A percentile compares a stretch with the other conserved stretches of the same genome.
These are phyloP conservation scores for Leptodactylus fallax DNA, from an alignment of 2,797 vertebrate species.

Conservation along the genomic window DNA sequence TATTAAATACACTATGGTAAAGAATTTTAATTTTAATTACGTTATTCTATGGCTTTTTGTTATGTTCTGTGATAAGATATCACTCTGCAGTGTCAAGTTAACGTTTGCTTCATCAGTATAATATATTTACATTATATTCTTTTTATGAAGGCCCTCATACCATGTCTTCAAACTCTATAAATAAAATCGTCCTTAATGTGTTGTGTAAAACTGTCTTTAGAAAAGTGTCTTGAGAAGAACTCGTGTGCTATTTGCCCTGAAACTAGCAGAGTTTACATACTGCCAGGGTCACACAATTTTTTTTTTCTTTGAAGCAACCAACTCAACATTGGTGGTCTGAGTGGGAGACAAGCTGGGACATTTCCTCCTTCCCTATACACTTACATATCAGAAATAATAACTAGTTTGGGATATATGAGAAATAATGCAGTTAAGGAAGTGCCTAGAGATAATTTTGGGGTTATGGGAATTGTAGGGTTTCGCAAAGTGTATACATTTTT, in stretches of 20 bases:
- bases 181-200: neutral
- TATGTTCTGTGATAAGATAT: too few species aligned
- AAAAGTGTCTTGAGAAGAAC: neutral
- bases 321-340: constrained; percentile 24
- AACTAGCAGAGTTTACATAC: neutral
- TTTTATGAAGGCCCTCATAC: neutral
- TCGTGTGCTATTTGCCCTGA: neutral
- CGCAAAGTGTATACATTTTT: neutral
- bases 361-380: neutral
- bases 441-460: neutral
- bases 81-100: too few species aligned
- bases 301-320: neutral
- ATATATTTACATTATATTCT: too few species aligned
- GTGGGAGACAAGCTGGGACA: neutral
- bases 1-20: too few species aligned
- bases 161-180: neutral
- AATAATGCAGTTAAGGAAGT: neutral
- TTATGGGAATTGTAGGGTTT: neutral
- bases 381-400: neutral
- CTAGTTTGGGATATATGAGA: neutral
- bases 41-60: too few species aligned
- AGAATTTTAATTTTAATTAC: too few species aligned
- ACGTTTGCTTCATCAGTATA: too few species aligned
- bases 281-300: neutral
- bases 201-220: neutral